These are phyloP conservation scores for Prionchulus punctatus DNA, from an alignment of 2,888 invertebrate species.

Conservation along the genomic window DNA sequence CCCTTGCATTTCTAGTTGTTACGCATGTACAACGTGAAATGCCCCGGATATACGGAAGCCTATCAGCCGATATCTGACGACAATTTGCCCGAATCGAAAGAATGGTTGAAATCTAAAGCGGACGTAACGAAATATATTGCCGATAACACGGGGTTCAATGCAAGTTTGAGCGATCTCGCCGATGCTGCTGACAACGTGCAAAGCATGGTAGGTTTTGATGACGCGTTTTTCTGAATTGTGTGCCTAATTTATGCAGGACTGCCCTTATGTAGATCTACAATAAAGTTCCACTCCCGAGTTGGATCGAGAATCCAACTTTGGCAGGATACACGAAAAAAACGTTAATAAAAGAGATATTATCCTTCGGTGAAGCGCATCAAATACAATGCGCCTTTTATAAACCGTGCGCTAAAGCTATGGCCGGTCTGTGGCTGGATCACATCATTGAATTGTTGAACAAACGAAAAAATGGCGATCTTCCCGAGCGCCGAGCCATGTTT, in stretches of 20 bases:
- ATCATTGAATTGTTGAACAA: slow-evolving; percentile 14
- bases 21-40: slow-evolving; percentile 20
- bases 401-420: slow-evolving; percentile 20
- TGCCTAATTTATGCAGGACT: no score
- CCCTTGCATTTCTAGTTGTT: no score
- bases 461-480: slow-evolving; percentile 13
- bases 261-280: slow-evolving; percentile 12
- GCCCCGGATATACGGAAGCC: slow-evolving; percentile 14
- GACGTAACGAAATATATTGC: slow-evolving; percentile 13
- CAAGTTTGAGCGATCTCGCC: slow-evolving; percentile 16
- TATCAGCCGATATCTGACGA: slow-evolving; percentile 19
- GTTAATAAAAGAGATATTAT: slow-evolving; percentile 13
- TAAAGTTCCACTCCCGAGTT: slow-evolving; percentile 17
- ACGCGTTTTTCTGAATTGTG: no score
- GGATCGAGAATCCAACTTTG: slow-evolving; percentile 17
- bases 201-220: slow-evolving; percentile 15
- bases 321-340: slow-evolving; percentile 14
- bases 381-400: slow-evolving; percentile 18
- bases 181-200: slow-evolving; percentile 21
- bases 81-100: slow-evolving; percentile 14
- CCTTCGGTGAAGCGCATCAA: slow-evolving; percentile 19
- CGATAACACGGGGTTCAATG: slow-evolving; percentile 18
- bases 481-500: slow-evolving; percentile 15
- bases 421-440: slow-evolving; percentile 18
- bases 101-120: slow-evolving; percentile 10